Base-by-base conservation (phyloP, 1,140 invertebrate genomes). In the Bombus cullumanus region DNA sequence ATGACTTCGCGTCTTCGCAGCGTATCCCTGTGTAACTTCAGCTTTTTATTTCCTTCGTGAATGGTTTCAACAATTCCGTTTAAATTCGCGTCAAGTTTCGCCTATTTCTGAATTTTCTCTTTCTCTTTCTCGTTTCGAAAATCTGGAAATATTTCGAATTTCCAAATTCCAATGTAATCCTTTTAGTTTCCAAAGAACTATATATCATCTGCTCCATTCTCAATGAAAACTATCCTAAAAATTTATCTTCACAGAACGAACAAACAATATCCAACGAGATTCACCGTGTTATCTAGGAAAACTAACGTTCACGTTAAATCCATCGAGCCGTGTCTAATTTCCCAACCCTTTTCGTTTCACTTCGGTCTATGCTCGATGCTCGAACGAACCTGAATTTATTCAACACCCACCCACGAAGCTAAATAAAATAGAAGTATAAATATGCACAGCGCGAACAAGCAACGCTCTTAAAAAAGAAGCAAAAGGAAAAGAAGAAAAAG, bases 101-200 rank as follows among this genome's bases (percentile, higher is more conserved):
- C 47, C 47, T 8, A 22, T 53, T 53, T 53, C 18, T 2, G 47
- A 53, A 0, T 47, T 22, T 53, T 22, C 47, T 22, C 18, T 22
- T 53, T 22, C 1, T 0, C 5, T 22, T 0, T 1, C 18, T 15
- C 18, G 47, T 53, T 22, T 6, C 15, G 43, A 5, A 18, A 18
- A 15, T 47, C 43, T 53, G 18, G 0, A 53, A 8, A 22, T 6
- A 6, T 53, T 22, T 53, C 47, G 1, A 2, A 22, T 22, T 2
- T 53, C 6, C 47, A 6, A 22, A 18, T 53, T 5, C 47, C 47
- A 6, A 6, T 0, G 18, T 8, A 0, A 53, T 8, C 18, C 47
- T 22, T 53, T 53, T 2, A 22, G 22, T 0, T 18, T 22, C 2
- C 6, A 22, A 53, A 22, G 18, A 22, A 22, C 47, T 53, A 2